A percentile compares a stretch with the other conserved stretches of the same genome.
These are phyloP conservation scores for Chrysogorgia sp. DNA, from an alignment of 92 coral and sea anemone genomes.

Conservation along the genomic window DNA sequence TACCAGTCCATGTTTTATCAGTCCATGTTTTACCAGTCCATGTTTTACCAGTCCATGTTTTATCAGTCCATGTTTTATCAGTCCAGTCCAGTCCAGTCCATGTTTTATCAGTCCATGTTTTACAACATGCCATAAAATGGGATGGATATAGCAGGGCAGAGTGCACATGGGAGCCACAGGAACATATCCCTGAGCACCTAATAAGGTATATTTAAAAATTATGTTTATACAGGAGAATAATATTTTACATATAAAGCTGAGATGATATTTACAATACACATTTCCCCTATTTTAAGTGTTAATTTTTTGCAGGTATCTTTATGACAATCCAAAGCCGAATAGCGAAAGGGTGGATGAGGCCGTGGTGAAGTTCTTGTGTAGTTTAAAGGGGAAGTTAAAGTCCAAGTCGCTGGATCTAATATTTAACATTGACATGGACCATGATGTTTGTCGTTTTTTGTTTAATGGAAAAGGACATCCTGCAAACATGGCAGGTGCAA, in stretches of 20 bases:
- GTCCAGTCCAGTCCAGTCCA: no score
- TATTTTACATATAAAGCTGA: slow-evolving; percentile 20
- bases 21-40: no score
- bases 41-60: no score
- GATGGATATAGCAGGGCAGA: slow-evolving; percentile 26
- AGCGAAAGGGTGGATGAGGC: slow-evolving; percentile 13
- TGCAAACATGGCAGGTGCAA: slow-evolving; percentile 14
- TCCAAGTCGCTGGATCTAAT: slow-evolving; percentile 26
- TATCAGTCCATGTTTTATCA: no score
- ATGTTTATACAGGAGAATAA: neutral
- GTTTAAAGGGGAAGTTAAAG: slow-evolving; percentile 8
- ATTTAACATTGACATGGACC: slow-evolving; percentile 18
- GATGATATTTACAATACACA: slow-evolving; percentile 3
- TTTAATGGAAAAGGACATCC: slow-evolving; percentile 32
- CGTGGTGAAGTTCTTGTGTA: slow-evolving; percentile 16
- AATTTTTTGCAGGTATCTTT: slow-evolving; percentile 9
- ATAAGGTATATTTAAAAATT: slow-evolving; percentile 30
- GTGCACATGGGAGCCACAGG: slow-evolving; percentile 31
- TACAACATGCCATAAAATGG: no score
- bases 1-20: no score
- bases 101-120: no score
- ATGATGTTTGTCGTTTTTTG: slow-evolving; percentile 26
- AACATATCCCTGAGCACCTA: slow-evolving; percentile 21
- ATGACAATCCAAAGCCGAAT: slow-evolving; percentile 12
- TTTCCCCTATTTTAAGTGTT: no score